Conservation (phyloP, 2,113 vertebrate genomes). For the Ceuthmochares aereus region DNA sequence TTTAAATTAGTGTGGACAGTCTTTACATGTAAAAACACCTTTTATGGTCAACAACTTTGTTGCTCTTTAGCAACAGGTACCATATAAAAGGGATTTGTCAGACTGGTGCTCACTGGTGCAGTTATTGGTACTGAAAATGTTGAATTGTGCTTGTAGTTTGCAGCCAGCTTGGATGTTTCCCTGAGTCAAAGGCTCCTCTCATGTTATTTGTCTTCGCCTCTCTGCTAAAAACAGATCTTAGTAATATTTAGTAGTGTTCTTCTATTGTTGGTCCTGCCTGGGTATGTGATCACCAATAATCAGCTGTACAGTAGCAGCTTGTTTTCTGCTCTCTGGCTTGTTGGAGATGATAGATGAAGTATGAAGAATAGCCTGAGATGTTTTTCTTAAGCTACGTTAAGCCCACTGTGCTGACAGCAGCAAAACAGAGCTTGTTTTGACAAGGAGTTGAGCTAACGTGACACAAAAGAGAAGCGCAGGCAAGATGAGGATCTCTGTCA, state of each 20-base stretch:
- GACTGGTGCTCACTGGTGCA: neutral
- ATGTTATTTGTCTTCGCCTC: neutral
- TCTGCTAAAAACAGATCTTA: neutral
- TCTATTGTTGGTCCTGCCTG: neutral
- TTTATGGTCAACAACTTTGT: neutral
- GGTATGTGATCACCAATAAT: constrained; percentile 32
- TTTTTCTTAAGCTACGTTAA: constrained; percentile 69
- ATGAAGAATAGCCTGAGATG: constrained; percentile 40
- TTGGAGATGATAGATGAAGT: constrained; percentile 58
- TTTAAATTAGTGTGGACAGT: neutral
- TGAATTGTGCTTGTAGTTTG: neutral
- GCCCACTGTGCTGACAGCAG: constrained; percentile 67
- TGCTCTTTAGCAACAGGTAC: neutral
- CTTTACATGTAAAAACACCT: neutral
- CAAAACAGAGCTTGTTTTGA: constrained; percentile 64
- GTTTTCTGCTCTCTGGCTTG: constrained; percentile 64
- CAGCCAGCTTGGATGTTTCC: neutral
- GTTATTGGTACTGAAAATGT: neutral
- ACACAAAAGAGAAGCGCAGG: constrained; percentile 13
- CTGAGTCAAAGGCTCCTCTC: neutral
- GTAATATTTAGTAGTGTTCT: neutral
- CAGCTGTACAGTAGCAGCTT: constrained; percentile 12
- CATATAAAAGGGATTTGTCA: neutral
- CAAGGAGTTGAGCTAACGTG: constrained; percentile 38
- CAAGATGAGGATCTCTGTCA: constrained; percentile 34